These are phyloP conservation scores for Laticauda colubrina DNA, from an alignment of 2,113 vertebrate species.

Conservation along the genomic window DNA sequence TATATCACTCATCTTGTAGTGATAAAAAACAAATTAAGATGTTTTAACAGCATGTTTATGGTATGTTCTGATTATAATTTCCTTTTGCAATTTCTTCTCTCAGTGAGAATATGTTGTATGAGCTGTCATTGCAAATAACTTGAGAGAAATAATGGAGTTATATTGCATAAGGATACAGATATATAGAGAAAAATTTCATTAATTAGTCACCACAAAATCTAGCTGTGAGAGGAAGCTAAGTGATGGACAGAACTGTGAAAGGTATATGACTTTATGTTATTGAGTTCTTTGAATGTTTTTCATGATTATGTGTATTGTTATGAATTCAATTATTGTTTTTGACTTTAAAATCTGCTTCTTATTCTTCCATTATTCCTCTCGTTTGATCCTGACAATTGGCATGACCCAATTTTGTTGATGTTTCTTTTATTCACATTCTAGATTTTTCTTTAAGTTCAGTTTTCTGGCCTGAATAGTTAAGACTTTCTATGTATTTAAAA, in stretches of 20 bases:
- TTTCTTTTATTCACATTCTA: neutral
- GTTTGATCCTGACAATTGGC: neutral
- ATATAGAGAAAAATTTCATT: neutral
- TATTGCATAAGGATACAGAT: conserved; percentile 19
- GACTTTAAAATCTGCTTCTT: neutral
- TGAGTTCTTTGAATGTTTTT: neutral
- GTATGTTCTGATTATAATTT: neutral
- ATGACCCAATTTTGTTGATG: neutral
- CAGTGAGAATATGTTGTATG: neutral
- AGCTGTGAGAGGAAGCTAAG: neutral
- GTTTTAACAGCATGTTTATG: neutral
- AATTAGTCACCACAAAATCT: neutral
- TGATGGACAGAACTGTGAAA: neutral
- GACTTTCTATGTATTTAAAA: neutral
- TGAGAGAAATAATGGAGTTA: conserved; percentile 31
- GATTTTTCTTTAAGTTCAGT: neutral
- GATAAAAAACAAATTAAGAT: neutral
- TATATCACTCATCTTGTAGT: conserved; percentile 11
- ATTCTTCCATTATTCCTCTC: neutral
- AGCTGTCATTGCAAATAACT: conserved; percentile 26
- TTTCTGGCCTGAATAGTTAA: neutral
- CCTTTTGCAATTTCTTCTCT: conserved; percentile 9
- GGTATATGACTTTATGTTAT: neutral
- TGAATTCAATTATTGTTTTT: neutral
- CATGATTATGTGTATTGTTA: neutral